Evolutionary conservation across 2,113 vertebrate species (phyloP).

Genomic region (Ornithorhynchus anatinus): DNA sequence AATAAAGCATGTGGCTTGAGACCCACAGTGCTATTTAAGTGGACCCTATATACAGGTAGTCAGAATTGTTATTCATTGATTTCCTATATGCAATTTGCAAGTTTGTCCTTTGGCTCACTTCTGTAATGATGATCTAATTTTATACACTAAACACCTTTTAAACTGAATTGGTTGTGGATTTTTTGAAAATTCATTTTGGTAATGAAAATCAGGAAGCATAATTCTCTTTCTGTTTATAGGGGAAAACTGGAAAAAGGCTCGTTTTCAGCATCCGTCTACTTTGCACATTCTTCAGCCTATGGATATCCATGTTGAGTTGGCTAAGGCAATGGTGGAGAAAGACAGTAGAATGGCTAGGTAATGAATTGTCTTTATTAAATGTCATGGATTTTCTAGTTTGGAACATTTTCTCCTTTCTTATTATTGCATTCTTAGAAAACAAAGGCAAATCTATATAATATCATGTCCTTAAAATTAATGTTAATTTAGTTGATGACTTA

Average conservation of each 20-base stretch:
- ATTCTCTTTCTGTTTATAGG: constrained; percentile 74
- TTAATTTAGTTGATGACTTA: too few relatives aligned
- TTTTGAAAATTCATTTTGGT: neutral
- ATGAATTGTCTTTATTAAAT: neutral
- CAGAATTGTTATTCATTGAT: too few relatives aligned
- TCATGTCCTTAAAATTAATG: too few relatives aligned
- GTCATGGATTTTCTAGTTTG: neutral
- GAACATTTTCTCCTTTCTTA: neutral
- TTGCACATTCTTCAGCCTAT: constrained; percentile 91
- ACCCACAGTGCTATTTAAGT: too few relatives aligned
- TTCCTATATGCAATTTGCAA: too few relatives aligned
- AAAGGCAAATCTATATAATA: neutral
- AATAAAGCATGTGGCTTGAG: too few relatives aligned
- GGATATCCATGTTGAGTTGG: constrained; percentile 88
- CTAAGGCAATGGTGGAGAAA: constrained; percentile 93
- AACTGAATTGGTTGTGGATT: too few relatives aligned
- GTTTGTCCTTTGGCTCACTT: too few relatives aligned
- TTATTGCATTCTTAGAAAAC: constrained; percentile 2
- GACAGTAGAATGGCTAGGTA: constrained; percentile 92
- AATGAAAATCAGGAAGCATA: too few relatives aligned
- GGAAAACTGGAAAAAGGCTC: constrained; percentile 86
- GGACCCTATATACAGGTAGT: too few relatives aligned
- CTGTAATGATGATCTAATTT: too few relatives aligned
- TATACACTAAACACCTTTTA: too few relatives aligned
- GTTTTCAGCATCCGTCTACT: constrained; percentile 78